Evolutionary conservation across 2,113 vertebrate species (phyloP).

Genomic region (Tupaia tana): DNA sequence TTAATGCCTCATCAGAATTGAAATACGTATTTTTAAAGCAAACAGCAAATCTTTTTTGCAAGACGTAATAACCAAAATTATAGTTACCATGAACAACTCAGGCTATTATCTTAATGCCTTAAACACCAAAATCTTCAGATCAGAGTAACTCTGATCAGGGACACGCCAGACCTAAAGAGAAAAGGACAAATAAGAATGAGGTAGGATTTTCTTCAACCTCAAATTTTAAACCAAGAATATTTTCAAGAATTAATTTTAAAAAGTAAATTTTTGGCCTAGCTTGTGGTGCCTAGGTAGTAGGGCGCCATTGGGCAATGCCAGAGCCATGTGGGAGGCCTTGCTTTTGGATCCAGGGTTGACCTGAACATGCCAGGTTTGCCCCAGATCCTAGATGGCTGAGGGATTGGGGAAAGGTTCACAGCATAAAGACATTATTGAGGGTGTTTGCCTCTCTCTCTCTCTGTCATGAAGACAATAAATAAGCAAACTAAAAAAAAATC

Average conservation of each 20-base stretch:
- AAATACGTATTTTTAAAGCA: neutral
- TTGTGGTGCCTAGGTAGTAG: too few relatives aligned
- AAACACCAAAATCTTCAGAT: conserved; percentile 81
- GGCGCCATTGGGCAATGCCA: too few relatives aligned
- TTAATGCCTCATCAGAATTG: neutral
- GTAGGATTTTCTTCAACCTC: neutral
- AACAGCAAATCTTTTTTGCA: neutral
- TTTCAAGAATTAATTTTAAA: neutral
- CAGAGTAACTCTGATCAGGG: conserved; percentile 77
- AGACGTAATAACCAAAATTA: conserved; percentile 56
- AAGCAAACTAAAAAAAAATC: neutral
- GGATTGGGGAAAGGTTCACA: too few relatives aligned
- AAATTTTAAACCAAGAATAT: conserved; percentile 36
- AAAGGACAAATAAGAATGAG: conserved; percentile 56
- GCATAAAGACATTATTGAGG: too few relatives aligned
- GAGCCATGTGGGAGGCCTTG: too few relatives aligned
- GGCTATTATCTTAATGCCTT: conserved; percentile 83
- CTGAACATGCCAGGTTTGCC: too few relatives aligned
- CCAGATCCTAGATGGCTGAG: too few relatives aligned
- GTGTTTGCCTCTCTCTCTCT: too few relatives aligned
- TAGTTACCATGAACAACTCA: conserved; percentile 89
- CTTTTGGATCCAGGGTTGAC: too few relatives aligned
- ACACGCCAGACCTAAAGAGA: conserved; percentile 83
- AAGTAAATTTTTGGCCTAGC: neutral
- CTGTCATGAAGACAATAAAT: too few relatives aligned